Evolutionary conservation across 2,888 invertebrate species (phyloP), one percentile per base, ranked within the genome.

Genomic region (Adelognathus sp.): DNA sequence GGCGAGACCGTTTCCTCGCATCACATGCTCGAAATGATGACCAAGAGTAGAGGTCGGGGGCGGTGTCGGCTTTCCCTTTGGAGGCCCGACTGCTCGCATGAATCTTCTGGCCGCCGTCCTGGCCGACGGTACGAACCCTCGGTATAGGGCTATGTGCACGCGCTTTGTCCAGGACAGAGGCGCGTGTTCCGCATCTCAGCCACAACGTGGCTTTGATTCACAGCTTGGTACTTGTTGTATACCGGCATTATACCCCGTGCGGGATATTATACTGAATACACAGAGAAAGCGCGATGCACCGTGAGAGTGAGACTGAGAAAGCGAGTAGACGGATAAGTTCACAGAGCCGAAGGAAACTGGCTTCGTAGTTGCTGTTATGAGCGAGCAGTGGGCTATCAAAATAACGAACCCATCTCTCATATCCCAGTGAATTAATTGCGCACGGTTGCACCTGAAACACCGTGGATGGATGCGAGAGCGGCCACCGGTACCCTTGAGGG

Each of bases 381-480:
- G 75, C 70, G 66, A 46, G 50, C 52, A 64, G 85, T 75, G 84
- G 81, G 85, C 88, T 89, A 90, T 90, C 89, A 87, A 88, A 89
- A 89, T 90, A 89, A 90, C 86, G 88, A 89, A 86, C 84, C 85
- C 83, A 84, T 84, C 86, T 86, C 86, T 86, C 88, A 86, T 86
- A 81, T 81, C 39, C 3, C 81, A 84, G 86, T 84, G 82, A 82
- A 86, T 89, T 87, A 88, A 83, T 86, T 81, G 86, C 88, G 89
- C 86, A 79, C 84, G 85, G 86, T 79, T 88, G 87, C 84, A 84
- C 83, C 81, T 83, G 84, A 88, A 90, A 87, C 85, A 85, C 54
- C 29, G 52, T n/a, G 60, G 56, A 52, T 54, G 7, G 56, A 54
- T n/a, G 11, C 16, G 50, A 46, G 39, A 39, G 60, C 5, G 27